phyloP scores from a whole-genome alignment of 30 jellyfish, hydroid and myxozoan species.

The Catostylus mosaicus region DNA sequence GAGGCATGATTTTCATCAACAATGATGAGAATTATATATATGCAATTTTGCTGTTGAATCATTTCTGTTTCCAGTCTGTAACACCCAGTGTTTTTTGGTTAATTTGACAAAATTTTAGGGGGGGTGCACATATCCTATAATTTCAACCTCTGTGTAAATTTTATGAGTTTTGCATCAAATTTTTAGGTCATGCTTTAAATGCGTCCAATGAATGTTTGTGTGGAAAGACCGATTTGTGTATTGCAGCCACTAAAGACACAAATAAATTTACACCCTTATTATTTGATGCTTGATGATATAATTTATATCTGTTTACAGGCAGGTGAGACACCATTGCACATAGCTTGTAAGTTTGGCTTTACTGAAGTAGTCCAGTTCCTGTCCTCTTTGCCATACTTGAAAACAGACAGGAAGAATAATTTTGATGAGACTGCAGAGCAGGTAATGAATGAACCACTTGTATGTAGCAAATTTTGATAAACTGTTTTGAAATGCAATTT shows the following conservation, averaged over 20 bases:
- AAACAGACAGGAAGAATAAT: conserved; percentile 40
- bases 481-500: no score
- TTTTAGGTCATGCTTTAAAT: background rate
- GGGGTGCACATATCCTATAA: background rate
- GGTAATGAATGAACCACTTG: conserved; percentile 17
- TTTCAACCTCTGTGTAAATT: background rate
- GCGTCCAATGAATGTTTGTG: no score
- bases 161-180: no score
- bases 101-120: background rate
- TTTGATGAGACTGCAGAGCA: conserved; percentile 58
- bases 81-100: background rate
- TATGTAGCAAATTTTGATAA: no score
- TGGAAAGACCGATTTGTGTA: no score
- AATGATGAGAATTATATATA: no score
- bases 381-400: conserved; percentile 49
- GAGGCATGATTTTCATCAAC: background rate
- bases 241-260: background rate
- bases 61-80: background rate
- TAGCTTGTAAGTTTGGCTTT: conserved; percentile 87
- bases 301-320: conserved; percentile 20
- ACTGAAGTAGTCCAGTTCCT: conserved; percentile 66
- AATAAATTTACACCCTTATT: background rate
- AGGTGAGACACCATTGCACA: conserved; percentile 85
- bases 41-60: background rate
- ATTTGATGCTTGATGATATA: background rate